These are phyloP conservation scores for Leucophenga varia DNA, from an alignment of 1,140 invertebrate species.

Conservation along the genomic window DNA sequence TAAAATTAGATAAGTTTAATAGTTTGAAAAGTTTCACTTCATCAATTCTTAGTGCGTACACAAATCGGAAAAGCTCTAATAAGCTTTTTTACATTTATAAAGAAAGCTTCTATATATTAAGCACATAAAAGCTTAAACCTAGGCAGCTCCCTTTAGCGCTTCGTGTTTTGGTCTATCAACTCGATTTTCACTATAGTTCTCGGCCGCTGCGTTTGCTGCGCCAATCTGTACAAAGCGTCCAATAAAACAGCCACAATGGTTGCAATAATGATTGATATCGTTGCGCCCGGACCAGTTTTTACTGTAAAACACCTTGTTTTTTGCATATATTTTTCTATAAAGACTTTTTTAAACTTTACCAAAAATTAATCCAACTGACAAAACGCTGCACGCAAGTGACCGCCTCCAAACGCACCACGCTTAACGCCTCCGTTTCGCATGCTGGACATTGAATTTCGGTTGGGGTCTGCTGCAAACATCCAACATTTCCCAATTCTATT, in stretches of 20 bases:
- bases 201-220: slow-evolving; percentile 32
- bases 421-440: slow-evolving; percentile 30
- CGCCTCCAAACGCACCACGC: slow-evolving; percentile 33
- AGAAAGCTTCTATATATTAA: no score
- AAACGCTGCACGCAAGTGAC: slow-evolving; percentile 39
- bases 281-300: slow-evolving; percentile 33
- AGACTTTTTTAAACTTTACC: slow-evolving; percentile 21
- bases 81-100: no score
- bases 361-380: slow-evolving; percentile 32
- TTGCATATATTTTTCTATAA: not conserved
- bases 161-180: no score
- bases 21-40: no score
- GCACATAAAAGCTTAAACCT: no score
- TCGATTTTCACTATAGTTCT: no score
- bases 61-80: no score
- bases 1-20: no score
- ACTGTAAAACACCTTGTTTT: no score
- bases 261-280: slow-evolving; percentile 49
- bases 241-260: slow-evolving; percentile 44
- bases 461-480: slow-evolving; percentile 25
- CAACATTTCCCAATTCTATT: slow-evolving; percentile 24
- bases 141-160: no score
- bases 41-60: no score
- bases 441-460: slow-evolving; percentile 41
- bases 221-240: slow-evolving; percentile 33